These are phyloP conservation scores for Ophion costatus DNA, from an alignment of 2,888 invertebrate genomes.

Conservation along the genomic window DNA sequence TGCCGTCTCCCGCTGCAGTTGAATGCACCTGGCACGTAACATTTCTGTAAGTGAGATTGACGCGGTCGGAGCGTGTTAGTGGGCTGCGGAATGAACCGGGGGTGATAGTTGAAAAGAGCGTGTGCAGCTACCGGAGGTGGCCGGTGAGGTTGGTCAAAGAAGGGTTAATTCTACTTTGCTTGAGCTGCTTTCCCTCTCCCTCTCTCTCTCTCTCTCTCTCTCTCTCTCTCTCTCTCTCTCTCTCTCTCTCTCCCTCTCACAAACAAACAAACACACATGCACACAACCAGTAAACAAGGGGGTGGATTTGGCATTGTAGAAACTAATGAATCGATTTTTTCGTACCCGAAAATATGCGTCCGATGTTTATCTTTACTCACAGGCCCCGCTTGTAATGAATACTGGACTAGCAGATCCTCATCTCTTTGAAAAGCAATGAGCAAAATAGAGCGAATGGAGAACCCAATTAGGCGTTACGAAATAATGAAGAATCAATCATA, in stretches of 20 bases:
- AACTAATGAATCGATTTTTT: conserved; percentile 71
- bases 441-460: background rate
- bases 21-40: conserved; percentile 67
- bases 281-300: background rate
- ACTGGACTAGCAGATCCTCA: too few species aligned
- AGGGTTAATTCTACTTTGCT: conserved; percentile 53
- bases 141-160: conserved; percentile 50
- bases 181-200: conserved; percentile 48
- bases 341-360: conserved; percentile 48
- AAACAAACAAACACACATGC: too few species aligned
- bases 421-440: background rate
- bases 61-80: conserved; percentile 63
- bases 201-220: background rate
- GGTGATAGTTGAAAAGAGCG: conserved; percentile 44
- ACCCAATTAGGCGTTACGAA: background rate
- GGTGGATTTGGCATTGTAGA: conserved; percentile 20
- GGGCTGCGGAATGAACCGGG: conserved; percentile 53
- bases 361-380: conserved; percentile 18
- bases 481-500: background rate
- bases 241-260: too few species aligned
- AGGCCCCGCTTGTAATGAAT: conserved; percentile 36
- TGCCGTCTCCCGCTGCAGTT: conserved; percentile 36
- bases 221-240: too few species aligned
- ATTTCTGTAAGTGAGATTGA: conserved; percentile 74
- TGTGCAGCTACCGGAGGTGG: background rate